Base-by-base conservation (phyloP, 64 coral and sea anemone species). In the Acropora yongei region DNA sequence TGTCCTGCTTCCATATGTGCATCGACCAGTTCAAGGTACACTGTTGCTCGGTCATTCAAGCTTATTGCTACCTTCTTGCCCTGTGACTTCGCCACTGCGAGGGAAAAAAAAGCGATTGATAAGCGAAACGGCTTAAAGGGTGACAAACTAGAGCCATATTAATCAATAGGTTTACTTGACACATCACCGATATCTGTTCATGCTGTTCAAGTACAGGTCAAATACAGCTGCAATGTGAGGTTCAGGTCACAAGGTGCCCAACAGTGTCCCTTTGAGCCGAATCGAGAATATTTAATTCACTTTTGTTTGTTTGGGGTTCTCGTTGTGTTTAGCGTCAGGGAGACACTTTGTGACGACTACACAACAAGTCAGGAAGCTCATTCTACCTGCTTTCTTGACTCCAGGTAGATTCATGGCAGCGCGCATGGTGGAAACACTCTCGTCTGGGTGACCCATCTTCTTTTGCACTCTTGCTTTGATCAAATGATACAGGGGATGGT, bases 391-490 rank as follows among this genome's bases (percentile, higher is more conserved):
- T 87, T 96, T 99, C 65, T 94, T 90, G 40, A 99, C 94, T 39
- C 97, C 97, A 41, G 94, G 94, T 42, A 99, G 94, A 30, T 91
- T 96, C 94, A 99, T 99, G 4, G 97, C 97, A 45, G 85, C 88
- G 1, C 42, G 95, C 79, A 99, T 86, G 42, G 97, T 99, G 44
- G 85, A 94, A 18, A 99, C 93, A 86, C 94, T 93, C 78, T 99
- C 97, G 3, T 99, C 88, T 18, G 94, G 44, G 45, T 96, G 93
- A 13, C 94, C 97, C 77, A 91, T 89, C 65, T 96, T 99, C 68
- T 92, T 95, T 82, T 99, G 97, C 40, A 99, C 97, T 58, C 94
- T 89, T 10, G 94, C 97, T 95, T 99, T 99, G 46, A 99, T 99
- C 30, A 99, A 75, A 75, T 99, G 97, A 80, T 99, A 99, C 2